Evolutionary conservation across 2,113 vertebrate species (phyloP).

Genomic region (Macrotis lagotis): DNA sequence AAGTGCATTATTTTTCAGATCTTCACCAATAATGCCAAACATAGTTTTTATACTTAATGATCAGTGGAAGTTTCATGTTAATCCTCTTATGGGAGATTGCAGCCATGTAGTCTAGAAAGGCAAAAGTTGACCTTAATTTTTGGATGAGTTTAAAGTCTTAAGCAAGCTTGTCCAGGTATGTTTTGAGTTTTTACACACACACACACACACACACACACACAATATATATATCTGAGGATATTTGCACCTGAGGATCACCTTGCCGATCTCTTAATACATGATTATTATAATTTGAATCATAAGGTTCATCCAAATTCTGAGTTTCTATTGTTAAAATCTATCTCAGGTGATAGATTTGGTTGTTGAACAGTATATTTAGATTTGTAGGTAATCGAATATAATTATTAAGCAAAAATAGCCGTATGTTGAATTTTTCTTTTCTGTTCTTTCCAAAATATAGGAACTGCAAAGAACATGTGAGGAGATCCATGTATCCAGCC

Average conservation of each 20-base stretch:
- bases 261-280: not conserved
- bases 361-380: not conserved
- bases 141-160: not conserved
- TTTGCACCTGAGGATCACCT: not conserved
- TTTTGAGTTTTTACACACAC: not conserved
- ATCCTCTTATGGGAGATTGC: not conserved
- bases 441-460: not conserved
- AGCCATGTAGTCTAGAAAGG: not conserved
- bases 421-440: not conserved
- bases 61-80: not conserved
- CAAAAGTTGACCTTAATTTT: not conserved
- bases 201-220: no score
- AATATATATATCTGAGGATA: not conserved
- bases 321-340: not conserved
- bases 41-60: not conserved
- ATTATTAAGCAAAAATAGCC: not conserved
- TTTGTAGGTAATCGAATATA: not conserved
- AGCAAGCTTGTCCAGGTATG: not conserved
- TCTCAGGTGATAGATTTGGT: not conserved
- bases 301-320: not conserved
- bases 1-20: not conserved
- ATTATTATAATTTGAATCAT: not conserved
- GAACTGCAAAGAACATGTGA: not conserved
- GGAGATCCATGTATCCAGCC: not conserved
- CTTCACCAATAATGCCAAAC: not conserved